Evolutionary conservation across 2,113 vertebrate genomes (phyloP).

Genomic region (Eulemur rufifrons): DNA sequence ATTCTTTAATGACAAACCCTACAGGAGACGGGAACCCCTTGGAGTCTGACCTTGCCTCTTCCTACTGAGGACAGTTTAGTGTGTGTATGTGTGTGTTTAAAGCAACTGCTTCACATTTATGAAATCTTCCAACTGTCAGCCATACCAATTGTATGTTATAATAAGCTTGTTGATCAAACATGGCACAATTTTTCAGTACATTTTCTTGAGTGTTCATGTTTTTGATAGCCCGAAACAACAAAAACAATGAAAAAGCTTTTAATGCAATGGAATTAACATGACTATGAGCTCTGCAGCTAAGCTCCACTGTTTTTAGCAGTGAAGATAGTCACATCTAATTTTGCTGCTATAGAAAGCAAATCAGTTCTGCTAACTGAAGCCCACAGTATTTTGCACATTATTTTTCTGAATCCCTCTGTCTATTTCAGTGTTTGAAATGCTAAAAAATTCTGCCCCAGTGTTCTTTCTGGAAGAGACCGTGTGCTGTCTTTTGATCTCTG

Average conservation of each 20-base stretch:
- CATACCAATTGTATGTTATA: not conserved
- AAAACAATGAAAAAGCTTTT: not conserved
- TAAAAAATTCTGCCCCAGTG: slow-evolving; percentile 17
- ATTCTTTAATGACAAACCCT: slow-evolving; percentile 43
- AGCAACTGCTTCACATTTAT: not conserved
- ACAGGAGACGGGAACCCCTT: not conserved
- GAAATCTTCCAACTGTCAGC: not conserved
- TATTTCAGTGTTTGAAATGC: slow-evolving; percentile 56
- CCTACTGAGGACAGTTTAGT: not conserved
- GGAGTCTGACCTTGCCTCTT: slow-evolving; percentile 55
- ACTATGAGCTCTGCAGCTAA: not conserved
- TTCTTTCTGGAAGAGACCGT: slow-evolving; percentile 42
- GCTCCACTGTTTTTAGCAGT: not conserved
- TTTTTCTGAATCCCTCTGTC: not conserved
- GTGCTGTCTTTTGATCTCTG: slow-evolving; percentile 59
- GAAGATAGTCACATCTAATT: slow-evolving; percentile 22
- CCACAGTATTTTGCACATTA: slow-evolving; percentile 22
- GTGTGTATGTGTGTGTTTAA: not conserved
- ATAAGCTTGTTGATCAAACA: not conserved
- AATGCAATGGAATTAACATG: not conserved
- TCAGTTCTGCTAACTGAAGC: slow-evolving; percentile 23
- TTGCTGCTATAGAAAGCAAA: slow-evolving; percentile 35
- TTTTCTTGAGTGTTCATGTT: not conserved
- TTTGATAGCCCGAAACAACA: not conserved
- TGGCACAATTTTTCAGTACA: not conserved